Percentiles rank a stretch among this genome's conserved stretches.
Conservation (phyloP, 1,140 invertebrate species). For the Drosophila tani region DNA sequence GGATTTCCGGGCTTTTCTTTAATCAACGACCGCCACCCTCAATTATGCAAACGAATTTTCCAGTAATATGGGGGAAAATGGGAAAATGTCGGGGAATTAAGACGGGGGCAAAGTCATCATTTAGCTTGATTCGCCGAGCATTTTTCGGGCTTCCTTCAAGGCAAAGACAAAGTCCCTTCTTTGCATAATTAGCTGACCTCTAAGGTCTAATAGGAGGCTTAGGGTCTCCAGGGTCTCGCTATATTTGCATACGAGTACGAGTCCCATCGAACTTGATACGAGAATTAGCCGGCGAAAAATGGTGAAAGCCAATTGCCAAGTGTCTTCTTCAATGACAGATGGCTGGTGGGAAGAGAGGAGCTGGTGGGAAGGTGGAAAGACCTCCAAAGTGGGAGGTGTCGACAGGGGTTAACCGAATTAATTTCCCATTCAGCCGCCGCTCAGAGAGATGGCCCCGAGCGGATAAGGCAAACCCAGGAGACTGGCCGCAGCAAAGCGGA, state of each 20-base stretch:
- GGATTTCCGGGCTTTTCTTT: conserved; percentile 59
- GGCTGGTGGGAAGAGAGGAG: conserved; percentile 11
- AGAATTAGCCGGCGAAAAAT: conserved; percentile 29
- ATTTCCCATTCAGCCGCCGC: conserved; percentile 71
- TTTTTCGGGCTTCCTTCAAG: conserved; percentile 55
- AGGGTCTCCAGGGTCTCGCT: conserved; percentile 15
- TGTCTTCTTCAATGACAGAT: conserved; percentile 42
- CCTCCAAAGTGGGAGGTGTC: conserved; percentile 69
- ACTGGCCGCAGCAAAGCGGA: conserved; percentile 10
- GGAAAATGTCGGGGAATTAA: conserved; percentile 16
- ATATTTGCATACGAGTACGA: conserved; percentile 30
- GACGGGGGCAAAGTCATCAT: conserved; percentile 31
- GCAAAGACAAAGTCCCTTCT: conserved; percentile 11
- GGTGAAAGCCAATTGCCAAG: conserved; percentile 43
- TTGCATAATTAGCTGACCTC: conserved; percentile 70
- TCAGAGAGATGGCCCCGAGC: conserved; percentile 56
- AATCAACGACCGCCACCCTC: conserved; percentile 18
- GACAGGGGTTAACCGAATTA: conserved; percentile 80
- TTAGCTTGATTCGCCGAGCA: conserved; percentile 22
- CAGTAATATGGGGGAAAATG: conserved; percentile 26
- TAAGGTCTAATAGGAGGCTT: conserved; percentile 7
- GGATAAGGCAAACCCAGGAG: conserved; percentile 50
- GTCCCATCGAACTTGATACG: conserved; percentile 27
- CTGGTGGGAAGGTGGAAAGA: conserved; percentile 21
- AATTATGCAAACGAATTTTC: conserved; percentile 45